A percentile compares a stretch with the other conserved stretches of the same genome.
phyloP scores from a whole-genome alignment of 2,888 invertebrate genomes.

The Platycnemis pennipes region DNA sequence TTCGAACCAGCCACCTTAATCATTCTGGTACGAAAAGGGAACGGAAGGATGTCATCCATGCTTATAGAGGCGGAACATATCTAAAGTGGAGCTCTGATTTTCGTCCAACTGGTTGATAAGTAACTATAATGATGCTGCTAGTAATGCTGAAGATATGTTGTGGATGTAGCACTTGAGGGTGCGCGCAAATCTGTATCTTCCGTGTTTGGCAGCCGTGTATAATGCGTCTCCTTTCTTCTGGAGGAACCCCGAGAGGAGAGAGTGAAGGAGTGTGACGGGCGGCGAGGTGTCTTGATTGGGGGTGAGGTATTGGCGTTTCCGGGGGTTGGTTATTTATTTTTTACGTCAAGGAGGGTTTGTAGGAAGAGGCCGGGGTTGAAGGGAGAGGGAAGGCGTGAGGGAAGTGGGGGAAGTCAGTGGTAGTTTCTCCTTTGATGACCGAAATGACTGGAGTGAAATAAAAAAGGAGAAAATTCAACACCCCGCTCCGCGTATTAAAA shows the following conservation, averaged over 20 bases:
- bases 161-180: too few relatives aligned
- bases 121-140: too few relatives aligned
- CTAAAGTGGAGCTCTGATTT: too few relatives aligned
- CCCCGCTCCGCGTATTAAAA: constrained; percentile 25
- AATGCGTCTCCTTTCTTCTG: background rate
- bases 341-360: background rate
- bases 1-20: too few relatives aligned
- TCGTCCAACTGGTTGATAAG: too few relatives aligned
- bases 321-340: background rate
- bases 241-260: background rate
- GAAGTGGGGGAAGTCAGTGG: background rate
- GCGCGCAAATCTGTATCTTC: background rate
- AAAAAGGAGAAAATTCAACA: constrained; percentile 47
- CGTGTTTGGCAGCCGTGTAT: background rate
- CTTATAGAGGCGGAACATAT: too few relatives aligned
- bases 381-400: background rate
- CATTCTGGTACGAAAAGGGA: too few relatives aligned
- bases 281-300: constrained; percentile 26
- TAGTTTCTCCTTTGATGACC: constrained; percentile 56
- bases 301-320: background rate
- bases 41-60: too few relatives aligned
- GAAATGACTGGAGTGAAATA: constrained; percentile 53
- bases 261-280: background rate
- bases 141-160: too few relatives aligned
- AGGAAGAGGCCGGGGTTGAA: background rate